These are phyloP conservation scores for Callocephalon fimbriatum DNA, from an alignment of 2,113 vertebrate genomes.

Conservation along the genomic window DNA sequence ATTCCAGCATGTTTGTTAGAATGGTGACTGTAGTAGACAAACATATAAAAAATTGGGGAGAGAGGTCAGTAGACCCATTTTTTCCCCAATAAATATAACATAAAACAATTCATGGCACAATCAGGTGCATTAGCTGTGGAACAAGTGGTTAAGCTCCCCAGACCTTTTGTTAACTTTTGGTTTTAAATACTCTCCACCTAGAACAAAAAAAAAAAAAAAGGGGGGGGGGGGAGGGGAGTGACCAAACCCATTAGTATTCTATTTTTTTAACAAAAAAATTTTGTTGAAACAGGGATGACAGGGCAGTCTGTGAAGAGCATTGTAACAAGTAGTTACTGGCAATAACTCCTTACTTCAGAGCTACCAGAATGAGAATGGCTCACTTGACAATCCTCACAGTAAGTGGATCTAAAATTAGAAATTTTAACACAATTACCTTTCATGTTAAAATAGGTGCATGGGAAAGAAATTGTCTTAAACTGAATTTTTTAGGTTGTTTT, in stretches of 20 bases:
- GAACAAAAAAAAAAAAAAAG: neutral
- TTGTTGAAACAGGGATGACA: neutral
- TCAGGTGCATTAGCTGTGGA: neutral
- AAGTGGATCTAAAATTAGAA: neutral
- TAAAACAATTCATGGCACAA: neutral
- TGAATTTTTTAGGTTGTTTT: neutral
- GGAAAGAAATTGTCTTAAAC: neutral
- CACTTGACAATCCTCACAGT: neutral
- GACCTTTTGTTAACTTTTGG: neutral
- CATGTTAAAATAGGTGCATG: neutral
- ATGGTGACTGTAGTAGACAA: neutral
- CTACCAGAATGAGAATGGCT: neutral
- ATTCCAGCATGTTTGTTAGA: neutral
- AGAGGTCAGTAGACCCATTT: neutral
- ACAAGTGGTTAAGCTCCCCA: neutral
- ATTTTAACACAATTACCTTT: neutral
- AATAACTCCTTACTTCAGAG: neutral
- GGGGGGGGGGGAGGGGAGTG: fast-evolving
- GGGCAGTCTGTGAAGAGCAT: neutral
- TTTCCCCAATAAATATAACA: neutral
- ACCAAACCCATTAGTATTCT: neutral
- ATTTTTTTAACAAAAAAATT: neutral
- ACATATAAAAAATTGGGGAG: neutral
- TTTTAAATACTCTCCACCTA: neutral
- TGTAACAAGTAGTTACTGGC: neutral